Conservation (phyloP, 2,888 invertebrate genomes). For the Stictocephala bisonia region DNA sequence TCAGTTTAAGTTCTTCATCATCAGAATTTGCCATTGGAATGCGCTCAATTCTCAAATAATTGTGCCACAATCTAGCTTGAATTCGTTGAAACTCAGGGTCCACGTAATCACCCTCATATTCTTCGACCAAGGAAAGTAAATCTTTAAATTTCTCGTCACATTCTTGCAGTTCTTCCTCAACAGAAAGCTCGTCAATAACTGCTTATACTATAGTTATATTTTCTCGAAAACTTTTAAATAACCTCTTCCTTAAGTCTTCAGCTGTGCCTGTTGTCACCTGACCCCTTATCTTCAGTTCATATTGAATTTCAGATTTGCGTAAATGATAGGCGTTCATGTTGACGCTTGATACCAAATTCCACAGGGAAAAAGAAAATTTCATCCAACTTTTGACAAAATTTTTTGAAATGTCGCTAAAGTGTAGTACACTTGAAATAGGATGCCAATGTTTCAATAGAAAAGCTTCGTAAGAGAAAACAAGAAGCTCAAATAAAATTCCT, state of each 20-base stretch:
- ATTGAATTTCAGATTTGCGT: background rate
- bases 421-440: too few species aligned
- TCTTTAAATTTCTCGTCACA: constrained; percentile 4
- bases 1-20: background rate
- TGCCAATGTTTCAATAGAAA: too few species aligned
- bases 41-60: background rate
- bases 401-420: too few species aligned
- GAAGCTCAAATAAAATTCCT: too few species aligned
- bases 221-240: background rate
- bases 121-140: background rate
- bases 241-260: background rate
- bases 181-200: background rate
- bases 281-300: constrained; percentile 11
- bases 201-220: background rate
- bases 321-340: constrained; percentile 4
- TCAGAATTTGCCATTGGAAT: background rate
- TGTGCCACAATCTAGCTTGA: background rate
- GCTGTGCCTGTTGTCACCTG: background rate
- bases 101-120: constrained; percentile 4
- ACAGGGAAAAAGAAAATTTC: too few species aligned
- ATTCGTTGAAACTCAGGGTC: background rate
- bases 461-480: too few species aligned
- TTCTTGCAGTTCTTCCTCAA: background rate
- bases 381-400: too few species aligned
- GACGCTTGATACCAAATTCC: too few species aligned